Percentiles rank a stretch among this genome's conserved stretches.
These are phyloP conservation scores for Mastomys natalensis DNA, from an alignment of 2,113 vertebrate genomes.

Conservation along the genomic window DNA sequence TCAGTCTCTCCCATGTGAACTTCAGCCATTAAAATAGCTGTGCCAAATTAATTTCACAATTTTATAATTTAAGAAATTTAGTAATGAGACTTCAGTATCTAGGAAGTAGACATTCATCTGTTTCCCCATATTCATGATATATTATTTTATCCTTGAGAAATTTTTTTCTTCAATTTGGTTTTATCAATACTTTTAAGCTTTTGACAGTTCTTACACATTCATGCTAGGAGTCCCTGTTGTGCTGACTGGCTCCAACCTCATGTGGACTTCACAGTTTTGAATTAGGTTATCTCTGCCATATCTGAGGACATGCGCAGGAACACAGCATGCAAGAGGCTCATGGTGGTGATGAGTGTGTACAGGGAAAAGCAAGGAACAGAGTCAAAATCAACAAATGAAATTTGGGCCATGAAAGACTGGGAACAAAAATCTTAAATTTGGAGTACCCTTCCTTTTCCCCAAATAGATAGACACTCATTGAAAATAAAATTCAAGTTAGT, in stretches of 20 bases:
- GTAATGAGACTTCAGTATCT: background rate
- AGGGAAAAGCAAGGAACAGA: fast-evolving
- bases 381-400: background rate
- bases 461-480: background rate
- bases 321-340: background rate
- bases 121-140: background rate
- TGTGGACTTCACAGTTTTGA: background rate
- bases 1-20: background rate
- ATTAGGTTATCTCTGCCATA: no score
- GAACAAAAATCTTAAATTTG: background rate
- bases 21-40: background rate
- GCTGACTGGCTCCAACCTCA: background rate
- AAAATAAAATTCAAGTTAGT: background rate
- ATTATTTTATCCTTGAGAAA: background rate
- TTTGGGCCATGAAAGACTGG: background rate
- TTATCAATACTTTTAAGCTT: background rate
- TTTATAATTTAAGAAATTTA: background rate
- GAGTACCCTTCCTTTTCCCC: background rate
- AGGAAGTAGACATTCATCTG: background rate
- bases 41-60: background rate
- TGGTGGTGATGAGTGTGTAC: fast-evolving
- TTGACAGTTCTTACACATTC: background rate
- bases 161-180: background rate
- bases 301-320: background rate
- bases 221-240: background rate